Evolutionary conservation across 2,888 invertebrate genomes (phyloP).

Genomic region (Drosophila recens): DNA sequence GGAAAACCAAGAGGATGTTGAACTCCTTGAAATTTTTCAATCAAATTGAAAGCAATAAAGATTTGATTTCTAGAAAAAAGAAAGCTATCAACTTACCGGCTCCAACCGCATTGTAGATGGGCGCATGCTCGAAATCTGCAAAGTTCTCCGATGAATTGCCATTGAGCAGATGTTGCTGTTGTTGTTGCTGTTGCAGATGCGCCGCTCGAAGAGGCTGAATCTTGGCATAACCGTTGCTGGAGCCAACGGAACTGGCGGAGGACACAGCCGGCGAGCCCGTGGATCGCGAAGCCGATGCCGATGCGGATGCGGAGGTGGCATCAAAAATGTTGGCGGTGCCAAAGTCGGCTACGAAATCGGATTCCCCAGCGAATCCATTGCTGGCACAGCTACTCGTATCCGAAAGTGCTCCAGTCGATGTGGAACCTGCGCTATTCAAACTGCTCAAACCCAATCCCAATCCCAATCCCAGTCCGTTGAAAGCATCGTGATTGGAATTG

Average conservation of each 20-base stretch:
- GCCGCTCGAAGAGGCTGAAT: conserved; percentile 81
- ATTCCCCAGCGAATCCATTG: conserved; percentile 85
- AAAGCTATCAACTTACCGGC: conserved; percentile 84
- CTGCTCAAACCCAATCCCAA: conserved; percentile 55
- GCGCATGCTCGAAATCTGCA: conserved; percentile 91
- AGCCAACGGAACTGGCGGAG: conserved; percentile 72
- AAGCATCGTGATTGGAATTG: conserved; percentile 64
- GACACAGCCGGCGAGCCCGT: conserved; percentile 76
- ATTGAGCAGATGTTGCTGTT: conserved; percentile 51
- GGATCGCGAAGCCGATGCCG: conserved; percentile 57
- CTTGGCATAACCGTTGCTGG: conserved; percentile 84
- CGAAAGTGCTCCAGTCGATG: conserved; percentile 82
- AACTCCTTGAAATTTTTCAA: not conserved
- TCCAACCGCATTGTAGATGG: conserved; percentile 87
- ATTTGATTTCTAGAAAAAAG: too few relatives aligned
- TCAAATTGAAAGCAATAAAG: not conserved
- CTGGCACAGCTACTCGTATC: conserved; percentile 84
- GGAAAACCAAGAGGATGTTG: too few relatives aligned
- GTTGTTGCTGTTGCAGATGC: conserved; percentile 68
- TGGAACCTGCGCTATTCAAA: conserved; percentile 80
- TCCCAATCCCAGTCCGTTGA: conserved; percentile 36
- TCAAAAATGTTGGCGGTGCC: conserved; percentile 90
- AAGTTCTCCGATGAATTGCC: conserved; percentile 86
- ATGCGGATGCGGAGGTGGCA: conserved; percentile 85
- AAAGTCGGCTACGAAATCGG: conserved; percentile 89